Evolutionary conservation across 1,140 invertebrate genomes (phyloP).

Genomic region (Drosophila bipectinata): DNA sequence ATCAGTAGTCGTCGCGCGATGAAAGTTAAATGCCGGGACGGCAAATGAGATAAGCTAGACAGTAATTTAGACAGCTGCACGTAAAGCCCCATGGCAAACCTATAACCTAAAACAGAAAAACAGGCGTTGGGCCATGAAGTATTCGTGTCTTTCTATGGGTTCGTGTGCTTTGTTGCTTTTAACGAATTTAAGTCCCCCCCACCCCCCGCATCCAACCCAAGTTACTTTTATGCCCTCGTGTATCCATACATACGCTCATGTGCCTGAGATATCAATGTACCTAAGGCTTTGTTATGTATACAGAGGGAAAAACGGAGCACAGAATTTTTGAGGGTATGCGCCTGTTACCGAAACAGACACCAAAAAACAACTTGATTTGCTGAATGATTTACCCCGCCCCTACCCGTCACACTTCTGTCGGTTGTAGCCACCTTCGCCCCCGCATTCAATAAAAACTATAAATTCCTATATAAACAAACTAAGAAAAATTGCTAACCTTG

Average conservation of each 20-base stretch:
- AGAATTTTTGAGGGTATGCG: constrained; percentile 50
- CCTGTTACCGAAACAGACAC: constrained; percentile 57
- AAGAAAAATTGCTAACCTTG: constrained; percentile 58
- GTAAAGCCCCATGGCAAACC: constrained; percentile 9
- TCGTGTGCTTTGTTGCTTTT: constrained; percentile 57
- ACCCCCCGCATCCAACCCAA: background rate
- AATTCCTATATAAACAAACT: constrained; percentile 36
- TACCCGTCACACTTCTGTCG: background rate
- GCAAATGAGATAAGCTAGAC: constrained; percentile 33
- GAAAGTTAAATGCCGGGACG: constrained; percentile 18
- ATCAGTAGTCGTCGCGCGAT: constrained; percentile 8
- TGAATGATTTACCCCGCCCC: background rate
- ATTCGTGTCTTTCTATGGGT: constrained; percentile 25
- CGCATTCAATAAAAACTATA: constrained; percentile 38
- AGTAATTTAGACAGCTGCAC: constrained; percentile 38
- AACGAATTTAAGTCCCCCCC: constrained; percentile 47
- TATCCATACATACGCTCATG: constrained; percentile 4
- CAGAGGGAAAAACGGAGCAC: constrained; percentile 28
- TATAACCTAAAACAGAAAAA: constrained; percentile 11
- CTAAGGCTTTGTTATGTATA: constrained; percentile 20
- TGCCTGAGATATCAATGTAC: constrained; percentile 34
- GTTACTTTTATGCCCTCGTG: constrained; percentile 28
- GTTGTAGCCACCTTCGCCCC: constrained; percentile 4
- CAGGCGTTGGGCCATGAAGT: constrained; percentile 3
- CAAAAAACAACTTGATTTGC: constrained; percentile 24